Conservation (phyloP, 2,113 vertebrate genomes). For the Aythya baeri region DNA sequence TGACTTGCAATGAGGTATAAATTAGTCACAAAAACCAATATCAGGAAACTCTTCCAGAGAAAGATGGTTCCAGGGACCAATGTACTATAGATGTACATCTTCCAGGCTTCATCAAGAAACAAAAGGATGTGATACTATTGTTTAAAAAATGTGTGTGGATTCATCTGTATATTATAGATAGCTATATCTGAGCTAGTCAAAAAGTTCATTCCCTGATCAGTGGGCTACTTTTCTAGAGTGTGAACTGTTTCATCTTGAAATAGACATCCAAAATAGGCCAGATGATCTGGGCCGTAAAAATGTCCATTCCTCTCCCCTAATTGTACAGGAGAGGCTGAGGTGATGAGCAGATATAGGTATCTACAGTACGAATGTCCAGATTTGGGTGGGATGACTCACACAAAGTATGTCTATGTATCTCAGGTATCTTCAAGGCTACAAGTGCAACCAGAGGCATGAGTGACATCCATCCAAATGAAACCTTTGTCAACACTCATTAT, state of each 20-base stretch:
- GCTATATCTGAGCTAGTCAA: conserved; percentile 1
- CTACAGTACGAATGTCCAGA: not conserved
- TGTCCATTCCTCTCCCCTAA: not conserved
- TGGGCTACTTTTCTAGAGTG: conserved; percentile 21
- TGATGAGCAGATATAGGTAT: conserved; percentile 25
- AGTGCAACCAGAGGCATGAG: not conserved
- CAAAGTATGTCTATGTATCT: not conserved
- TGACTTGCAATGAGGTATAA: not conserved
- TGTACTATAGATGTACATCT: not conserved
- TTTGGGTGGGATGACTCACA: conserved; percentile 35
- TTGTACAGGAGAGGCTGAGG: conserved; percentile 12
- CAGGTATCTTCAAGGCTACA: conserved; percentile 3
- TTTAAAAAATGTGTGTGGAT: conserved; percentile 34
- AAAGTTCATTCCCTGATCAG: not conserved
- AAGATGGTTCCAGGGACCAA: not conserved
- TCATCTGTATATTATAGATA: conserved; percentile 19
- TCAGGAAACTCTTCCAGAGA: not conserved
- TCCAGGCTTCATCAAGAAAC: not conserved
- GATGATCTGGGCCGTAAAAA: conserved; percentile 20
- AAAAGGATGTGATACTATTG: conserved; percentile 7
- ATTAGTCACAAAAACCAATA: not conserved
- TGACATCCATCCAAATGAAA: not conserved
- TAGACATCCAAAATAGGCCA: conserved; percentile 22
- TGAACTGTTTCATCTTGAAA: conserved; percentile 51
- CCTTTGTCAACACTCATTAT: not conserved